Evolutionary conservation across 2,113 vertebrate species (phyloP).

Genomic region (Salvator merianae): DNA sequence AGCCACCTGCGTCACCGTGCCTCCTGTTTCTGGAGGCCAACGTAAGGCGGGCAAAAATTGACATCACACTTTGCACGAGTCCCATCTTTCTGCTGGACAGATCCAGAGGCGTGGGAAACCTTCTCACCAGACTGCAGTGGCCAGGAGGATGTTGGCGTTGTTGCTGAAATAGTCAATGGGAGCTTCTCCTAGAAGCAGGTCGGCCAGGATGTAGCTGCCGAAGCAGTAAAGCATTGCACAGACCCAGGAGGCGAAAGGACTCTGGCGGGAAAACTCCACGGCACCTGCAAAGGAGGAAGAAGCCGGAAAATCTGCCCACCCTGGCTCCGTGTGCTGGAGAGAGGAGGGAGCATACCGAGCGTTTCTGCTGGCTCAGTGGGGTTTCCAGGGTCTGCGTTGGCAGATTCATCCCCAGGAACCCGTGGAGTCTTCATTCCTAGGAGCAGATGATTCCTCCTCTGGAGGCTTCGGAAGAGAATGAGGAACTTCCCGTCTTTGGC

Average conservation of each 20-base stretch:
- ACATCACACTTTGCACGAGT: too few relatives aligned
- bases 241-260: slow-evolving; percentile 93
- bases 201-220: slow-evolving; percentile 94
- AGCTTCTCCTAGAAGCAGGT: slow-evolving; percentile 88
- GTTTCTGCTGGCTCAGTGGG: too few relatives aligned
- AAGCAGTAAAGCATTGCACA: slow-evolving; percentile 99
- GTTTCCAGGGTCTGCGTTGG: background rate
- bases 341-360: too few relatives aligned
- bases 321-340: too few relatives aligned
- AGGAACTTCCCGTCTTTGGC: slow-evolving; percentile 38
- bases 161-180: slow-evolving; percentile 91
- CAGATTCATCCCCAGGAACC: background rate
- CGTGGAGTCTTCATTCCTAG: slow-evolving; percentile 55
- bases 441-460: slow-evolving; percentile 74
- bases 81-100: too few relatives aligned
- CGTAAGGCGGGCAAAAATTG: too few relatives aligned
- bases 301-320: background rate
- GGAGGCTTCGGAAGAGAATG: slow-evolving; percentile 36
- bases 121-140: slow-evolving; percentile 91
- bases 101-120: background rate
- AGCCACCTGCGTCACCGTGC: too few relatives aligned
- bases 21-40: too few relatives aligned
- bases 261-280: slow-evolving; percentile 89
- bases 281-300: slow-evolving; percentile 75
- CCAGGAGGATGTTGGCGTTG: slow-evolving; percentile 92